These are phyloP conservation scores for Cynopterus sphinx DNA, from an alignment of 2,797 vertebrate genomes.

Conservation along the genomic window DNA sequence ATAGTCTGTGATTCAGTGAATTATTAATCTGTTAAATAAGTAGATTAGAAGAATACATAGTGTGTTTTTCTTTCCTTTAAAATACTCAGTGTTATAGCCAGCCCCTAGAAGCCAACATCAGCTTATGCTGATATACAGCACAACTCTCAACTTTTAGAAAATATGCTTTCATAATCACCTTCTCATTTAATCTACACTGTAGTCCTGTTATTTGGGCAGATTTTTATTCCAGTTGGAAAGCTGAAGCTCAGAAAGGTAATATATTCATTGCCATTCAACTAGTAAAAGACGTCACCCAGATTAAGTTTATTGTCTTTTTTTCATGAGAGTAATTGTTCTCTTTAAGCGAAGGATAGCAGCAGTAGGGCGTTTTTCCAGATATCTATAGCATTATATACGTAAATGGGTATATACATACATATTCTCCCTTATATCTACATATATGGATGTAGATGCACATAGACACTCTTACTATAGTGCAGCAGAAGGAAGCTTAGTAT, in stretches of 20 bases:
- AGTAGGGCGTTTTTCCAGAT: background rate
- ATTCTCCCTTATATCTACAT: background rate
- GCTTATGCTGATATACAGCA: background rate
- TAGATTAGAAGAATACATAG: background rate
- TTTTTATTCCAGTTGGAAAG: conserved; percentile 54
- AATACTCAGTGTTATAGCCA: background rate
- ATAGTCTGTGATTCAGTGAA: background rate
- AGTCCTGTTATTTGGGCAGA: background rate
- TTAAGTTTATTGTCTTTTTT: background rate
- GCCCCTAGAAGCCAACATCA: background rate
- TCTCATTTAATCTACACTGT: background rate
- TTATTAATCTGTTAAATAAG: background rate
- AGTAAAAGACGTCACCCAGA: background rate
- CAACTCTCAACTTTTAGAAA: conserved; percentile 18
- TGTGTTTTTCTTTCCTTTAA: conserved; percentile 47
- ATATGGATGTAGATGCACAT: background rate
- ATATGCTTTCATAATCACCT: background rate
- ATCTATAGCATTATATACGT: background rate
- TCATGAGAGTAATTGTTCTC: background rate
- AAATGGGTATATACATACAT: background rate
- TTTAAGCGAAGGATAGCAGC: background rate
- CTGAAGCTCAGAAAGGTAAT: conserved; percentile 22
- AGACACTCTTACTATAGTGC: background rate
- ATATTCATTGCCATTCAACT: background rate
- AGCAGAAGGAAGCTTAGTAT: background rate